Conservation (phyloP, 1,140 invertebrate genomes). For the Camponotus pennsylvanicus region DNA sequence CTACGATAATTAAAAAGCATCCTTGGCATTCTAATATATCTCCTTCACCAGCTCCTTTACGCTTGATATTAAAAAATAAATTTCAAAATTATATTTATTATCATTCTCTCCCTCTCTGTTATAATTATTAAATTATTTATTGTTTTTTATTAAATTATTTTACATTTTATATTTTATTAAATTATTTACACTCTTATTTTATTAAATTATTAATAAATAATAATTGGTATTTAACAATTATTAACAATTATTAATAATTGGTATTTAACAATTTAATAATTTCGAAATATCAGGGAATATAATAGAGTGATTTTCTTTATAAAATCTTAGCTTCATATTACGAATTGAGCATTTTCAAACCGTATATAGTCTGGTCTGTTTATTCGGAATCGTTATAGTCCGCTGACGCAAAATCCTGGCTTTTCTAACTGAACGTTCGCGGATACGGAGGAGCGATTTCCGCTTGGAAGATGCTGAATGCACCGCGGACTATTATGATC, state of each 20-base stretch:
- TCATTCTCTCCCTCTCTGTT: too few species aligned
- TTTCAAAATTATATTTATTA: too few species aligned
- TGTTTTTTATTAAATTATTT: too few species aligned
- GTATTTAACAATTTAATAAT: not conserved
- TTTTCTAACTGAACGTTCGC: slow-evolving; percentile 55
- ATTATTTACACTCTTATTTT: too few species aligned
- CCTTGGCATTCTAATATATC: too few species aligned
- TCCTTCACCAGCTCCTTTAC: too few species aligned
- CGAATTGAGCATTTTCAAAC: slow-evolving; percentile 6
- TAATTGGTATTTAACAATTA: not conserved
- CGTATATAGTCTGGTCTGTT: slow-evolving; percentile 29
- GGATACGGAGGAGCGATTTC: slow-evolving; percentile 63
- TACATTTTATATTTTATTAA: too few species aligned
- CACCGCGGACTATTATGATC: slow-evolving; percentile 48
- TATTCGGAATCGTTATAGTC: slow-evolving; percentile 48
- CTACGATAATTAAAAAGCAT: not conserved
- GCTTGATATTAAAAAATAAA: too few species aligned
- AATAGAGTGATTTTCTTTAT: not conserved
- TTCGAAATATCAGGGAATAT: not conserved
- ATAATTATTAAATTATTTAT: too few species aligned
- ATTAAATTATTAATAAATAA: too few species aligned
- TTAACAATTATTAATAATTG: too few species aligned
- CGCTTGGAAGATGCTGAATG: slow-evolving; percentile 63
- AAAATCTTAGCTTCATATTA: slow-evolving; percentile 27
- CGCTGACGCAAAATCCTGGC: slow-evolving; percentile 42